These are phyloP conservation scores for Drosophila nannoptera DNA, from an alignment of 1,140 invertebrate genomes.

Conservation along the genomic window DNA sequence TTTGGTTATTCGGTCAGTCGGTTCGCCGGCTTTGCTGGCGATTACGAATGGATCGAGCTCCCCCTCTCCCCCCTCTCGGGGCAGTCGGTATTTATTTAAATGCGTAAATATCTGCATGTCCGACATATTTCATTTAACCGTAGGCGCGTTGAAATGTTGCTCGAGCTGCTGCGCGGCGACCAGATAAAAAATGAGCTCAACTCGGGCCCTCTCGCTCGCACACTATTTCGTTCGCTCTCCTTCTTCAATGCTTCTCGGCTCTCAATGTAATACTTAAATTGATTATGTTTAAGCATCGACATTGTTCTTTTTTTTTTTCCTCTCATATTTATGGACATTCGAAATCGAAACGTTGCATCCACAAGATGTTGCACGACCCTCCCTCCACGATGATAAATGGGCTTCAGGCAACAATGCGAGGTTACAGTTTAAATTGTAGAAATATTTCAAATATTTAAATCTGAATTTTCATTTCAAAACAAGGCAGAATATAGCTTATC, in stretches of 20 bases:
- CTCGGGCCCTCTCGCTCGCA: conserved; percentile 10
- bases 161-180: conserved; percentile 44
- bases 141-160: conserved; percentile 69
- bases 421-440: conserved; percentile 28
- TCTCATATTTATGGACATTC: conserved; percentile 36
- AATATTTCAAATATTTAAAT: not conserved
- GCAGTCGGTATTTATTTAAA: conserved; percentile 64
- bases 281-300: conserved; percentile 35
- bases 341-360: conserved; percentile 42
- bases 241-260: no score
- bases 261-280: conserved; percentile 42
- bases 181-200: conserved; percentile 49
- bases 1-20: conserved; percentile 39
- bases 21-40: conserved; percentile 44
- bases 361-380: conserved; percentile 25
- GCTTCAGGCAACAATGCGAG: conserved; percentile 42
- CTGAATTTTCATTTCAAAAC: not conserved
- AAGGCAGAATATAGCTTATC: no score
- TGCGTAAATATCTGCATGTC: conserved; percentile 70
- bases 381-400: conserved; percentile 46
- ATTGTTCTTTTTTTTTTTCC: conserved; percentile 32
- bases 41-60: conserved; percentile 42
- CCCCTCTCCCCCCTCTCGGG: no score
- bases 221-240: no score
- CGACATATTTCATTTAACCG: conserved; percentile 69